These are phyloP conservation scores for Aphelenchoides besseyi DNA, from an alignment of 1,140 invertebrate species.

Conservation along the genomic window DNA sequence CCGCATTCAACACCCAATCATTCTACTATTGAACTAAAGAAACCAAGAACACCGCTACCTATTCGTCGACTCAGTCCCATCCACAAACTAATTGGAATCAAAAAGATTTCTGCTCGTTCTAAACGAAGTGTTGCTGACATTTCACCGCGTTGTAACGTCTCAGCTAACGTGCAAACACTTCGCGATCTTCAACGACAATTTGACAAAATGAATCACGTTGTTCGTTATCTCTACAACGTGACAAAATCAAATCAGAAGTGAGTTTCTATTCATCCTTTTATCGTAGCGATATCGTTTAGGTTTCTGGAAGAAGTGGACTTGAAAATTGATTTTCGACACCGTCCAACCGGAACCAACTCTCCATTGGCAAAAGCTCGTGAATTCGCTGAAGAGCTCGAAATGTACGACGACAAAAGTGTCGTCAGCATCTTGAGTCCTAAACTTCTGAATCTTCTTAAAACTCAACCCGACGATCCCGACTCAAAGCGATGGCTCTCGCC, in stretches of 20 bases:
- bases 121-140: constrained; percentile 2
- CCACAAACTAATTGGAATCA: background rate
- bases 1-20: background rate
- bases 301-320: constrained; percentile 9
- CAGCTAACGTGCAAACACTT: constrained; percentile 1
- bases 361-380: constrained; percentile 14
- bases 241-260: constrained; percentile 14
- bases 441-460: constrained; percentile 12
- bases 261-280: background rate
- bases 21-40: no score
- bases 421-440: constrained; percentile 5
- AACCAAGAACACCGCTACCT: no score
- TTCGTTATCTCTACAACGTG: background rate
- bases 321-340: constrained; percentile 3
- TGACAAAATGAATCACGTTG: constrained; percentile 15
- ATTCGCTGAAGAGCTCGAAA: constrained; percentile 7
- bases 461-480: constrained; percentile 4
- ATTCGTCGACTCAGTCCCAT: background rate
- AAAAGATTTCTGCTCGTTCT: background rate
- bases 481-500: constrained; percentile 21
- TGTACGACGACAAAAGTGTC: constrained; percentile 3
- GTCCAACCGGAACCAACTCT: background rate
- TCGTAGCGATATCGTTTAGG: background rate
- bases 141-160: constrained; percentile 6
- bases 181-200: background rate